Percentiles rank a stretch among this genome's conserved stretches.
Evolutionary conservation across 1,140 invertebrate species (phyloP).

Genomic region (Drosophila takahashii): DNA sequence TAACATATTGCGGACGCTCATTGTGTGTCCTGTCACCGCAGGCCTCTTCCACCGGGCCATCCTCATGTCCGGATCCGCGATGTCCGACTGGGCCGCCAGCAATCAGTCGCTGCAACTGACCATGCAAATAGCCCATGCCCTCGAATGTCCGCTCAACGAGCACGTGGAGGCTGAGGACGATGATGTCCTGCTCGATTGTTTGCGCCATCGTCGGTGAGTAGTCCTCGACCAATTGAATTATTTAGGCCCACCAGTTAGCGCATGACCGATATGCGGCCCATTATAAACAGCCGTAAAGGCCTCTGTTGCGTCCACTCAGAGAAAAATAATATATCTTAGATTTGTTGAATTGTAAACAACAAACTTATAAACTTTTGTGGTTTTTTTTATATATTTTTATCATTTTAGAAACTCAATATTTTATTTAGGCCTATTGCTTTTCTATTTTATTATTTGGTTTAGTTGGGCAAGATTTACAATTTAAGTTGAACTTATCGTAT

Average conservation of each 20-base stretch:
- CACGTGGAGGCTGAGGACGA: slow-evolving; percentile 87
- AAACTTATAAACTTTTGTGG: no score
- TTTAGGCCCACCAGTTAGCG: slow-evolving; percentile 46
- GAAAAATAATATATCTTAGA: background rate
- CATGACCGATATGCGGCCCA: slow-evolving; percentile 15
- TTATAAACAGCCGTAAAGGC: slow-evolving; percentile 56
- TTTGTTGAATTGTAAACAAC: no score
- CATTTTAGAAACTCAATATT: no score
- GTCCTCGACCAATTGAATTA: slow-evolving; percentile 63
- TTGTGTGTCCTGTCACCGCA: slow-evolving; percentile 74
- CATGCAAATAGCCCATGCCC: slow-evolving; percentile 91
- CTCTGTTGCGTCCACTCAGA: slow-evolving; percentile 7
- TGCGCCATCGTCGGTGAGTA: slow-evolving; percentile 86
- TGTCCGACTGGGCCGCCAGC: slow-evolving; percentile 95
- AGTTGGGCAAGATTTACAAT: no score
- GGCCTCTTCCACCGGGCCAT: slow-evolving; percentile 96
- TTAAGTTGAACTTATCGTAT: no score
- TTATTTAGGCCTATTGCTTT: no score
- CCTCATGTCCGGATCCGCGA: slow-evolving; percentile 96
- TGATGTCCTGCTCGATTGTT: slow-evolving; percentile 85
- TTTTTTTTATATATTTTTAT: no score
- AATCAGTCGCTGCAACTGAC: slow-evolving; percentile 92
- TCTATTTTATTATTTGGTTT: no score
- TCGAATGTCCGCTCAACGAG: slow-evolving; percentile 90
- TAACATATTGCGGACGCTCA: slow-evolving; percentile 1